These are phyloP conservation scores for Nothoprocta perdicaria DNA, from an alignment of 2,113 vertebrate species.

Conservation along the genomic window DNA sequence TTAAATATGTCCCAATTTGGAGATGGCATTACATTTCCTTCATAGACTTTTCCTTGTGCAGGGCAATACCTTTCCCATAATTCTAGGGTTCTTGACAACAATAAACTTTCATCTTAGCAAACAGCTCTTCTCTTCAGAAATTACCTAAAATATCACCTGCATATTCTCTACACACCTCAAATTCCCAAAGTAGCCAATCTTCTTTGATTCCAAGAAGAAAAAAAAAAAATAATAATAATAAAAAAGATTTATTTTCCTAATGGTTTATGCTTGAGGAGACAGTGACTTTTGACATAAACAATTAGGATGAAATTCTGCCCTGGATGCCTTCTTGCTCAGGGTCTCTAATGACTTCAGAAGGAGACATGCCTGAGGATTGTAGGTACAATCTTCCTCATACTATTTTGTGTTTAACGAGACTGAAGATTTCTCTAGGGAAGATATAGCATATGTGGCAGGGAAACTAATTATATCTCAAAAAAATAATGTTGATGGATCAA, in stretches of 20 bases:
- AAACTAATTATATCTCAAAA: conserved; percentile 21
- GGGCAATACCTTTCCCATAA: neutral
- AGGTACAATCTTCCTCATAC: conserved; percentile 14
- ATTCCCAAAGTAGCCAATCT: neutral
- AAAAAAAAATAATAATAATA: neutral
- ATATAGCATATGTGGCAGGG: neutral
- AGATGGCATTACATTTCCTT: too few relatives aligned
- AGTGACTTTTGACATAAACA: neutral
- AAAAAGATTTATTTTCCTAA: neutral
- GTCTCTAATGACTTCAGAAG: neutral
- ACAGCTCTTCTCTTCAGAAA: neutral
- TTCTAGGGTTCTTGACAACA: neutral
- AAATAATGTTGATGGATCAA: neutral
- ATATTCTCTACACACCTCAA: neutral
- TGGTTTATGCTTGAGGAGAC: neutral
- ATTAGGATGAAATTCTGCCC: neutral
- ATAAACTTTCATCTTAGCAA: neutral
- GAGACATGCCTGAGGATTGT: neutral
- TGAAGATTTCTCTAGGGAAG: conserved; percentile 21
- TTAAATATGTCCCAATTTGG: neutral
- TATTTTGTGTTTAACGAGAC: conserved; percentile 4
- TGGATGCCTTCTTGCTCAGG: neutral
- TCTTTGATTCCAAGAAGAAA: neutral
- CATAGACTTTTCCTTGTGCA: neutral
- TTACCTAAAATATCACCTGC: neutral